phyloP scores from a whole-genome alignment of 2,888 invertebrate species.

The Heliconius ethilla region DNA sequence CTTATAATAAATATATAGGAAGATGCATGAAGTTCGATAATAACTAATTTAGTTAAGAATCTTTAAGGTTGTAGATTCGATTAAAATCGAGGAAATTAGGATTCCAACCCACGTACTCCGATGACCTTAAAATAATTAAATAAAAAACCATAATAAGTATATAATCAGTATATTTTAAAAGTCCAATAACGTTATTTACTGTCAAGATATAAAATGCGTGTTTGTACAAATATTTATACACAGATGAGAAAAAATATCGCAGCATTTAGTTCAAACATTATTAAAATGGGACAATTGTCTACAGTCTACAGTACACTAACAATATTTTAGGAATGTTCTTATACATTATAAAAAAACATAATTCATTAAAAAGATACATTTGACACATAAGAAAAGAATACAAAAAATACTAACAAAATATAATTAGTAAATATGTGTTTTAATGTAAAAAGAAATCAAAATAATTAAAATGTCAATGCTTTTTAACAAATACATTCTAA shows the following conservation, averaged over 20 bases:
- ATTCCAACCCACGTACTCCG: no score
- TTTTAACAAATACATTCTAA: no score
- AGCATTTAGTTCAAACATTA: constrained; percentile 36
- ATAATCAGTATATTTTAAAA: constrained; percentile 53
- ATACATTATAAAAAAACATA: background rate
- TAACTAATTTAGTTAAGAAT: no score
- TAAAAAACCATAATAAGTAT: constrained; percentile 41
- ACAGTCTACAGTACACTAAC: background rate
- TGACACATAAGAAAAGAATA: background rate
- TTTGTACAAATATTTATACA: constrained; percentile 57
- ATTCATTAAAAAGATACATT: background rate
- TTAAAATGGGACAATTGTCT: constrained; percentile 15
- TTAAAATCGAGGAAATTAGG: no score
- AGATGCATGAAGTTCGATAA: no score
- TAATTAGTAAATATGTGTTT: background rate
- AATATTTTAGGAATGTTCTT: constrained; percentile 3
- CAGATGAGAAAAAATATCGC: background rate
- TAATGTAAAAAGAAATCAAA: background rate
- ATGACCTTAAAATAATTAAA: constrained; percentile 6
- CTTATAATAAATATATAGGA: background rate
- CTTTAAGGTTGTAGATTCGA: no score
- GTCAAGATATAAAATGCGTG: constrained; percentile 69
- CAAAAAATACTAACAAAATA: constrained; percentile 8
- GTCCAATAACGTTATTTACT: constrained; percentile 61
- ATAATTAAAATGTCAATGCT: no score